phyloP scores from a whole-genome alignment of 2,888 invertebrate species.

The Myopa tessellatipennis region DNA sequence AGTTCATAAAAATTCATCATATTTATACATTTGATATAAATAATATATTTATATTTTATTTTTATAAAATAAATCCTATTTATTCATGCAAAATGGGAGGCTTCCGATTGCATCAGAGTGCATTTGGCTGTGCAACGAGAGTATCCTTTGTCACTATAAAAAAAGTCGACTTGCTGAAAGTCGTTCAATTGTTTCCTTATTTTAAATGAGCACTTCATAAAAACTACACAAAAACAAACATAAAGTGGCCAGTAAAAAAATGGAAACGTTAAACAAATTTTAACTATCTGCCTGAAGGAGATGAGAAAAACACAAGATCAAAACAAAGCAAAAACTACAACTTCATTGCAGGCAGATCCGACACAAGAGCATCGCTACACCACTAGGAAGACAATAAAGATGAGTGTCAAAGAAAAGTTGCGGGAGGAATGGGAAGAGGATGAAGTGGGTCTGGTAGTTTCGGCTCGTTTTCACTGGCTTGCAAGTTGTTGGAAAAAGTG shows the following conservation, averaged over 20 bases:
- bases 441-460: neutral
- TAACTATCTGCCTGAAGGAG: neutral
- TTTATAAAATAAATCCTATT: too few species aligned
- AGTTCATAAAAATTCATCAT: neutral
- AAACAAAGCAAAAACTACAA: neutral
- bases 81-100: neutral
- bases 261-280: neutral
- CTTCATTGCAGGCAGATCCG: neutral
- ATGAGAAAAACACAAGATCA: neutral
- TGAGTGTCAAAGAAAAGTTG: neutral
- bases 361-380: neutral
- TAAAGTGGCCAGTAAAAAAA: neutral
- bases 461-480: slow-evolving; percentile 12
- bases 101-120: neutral
- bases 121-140: too few species aligned
- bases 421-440: neutral
- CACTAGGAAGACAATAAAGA: neutral
- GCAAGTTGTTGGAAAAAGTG: slow-evolving; percentile 49
- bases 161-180: neutral
- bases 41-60: too few species aligned
- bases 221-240: neutral
- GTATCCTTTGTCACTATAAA: too few species aligned
- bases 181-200: neutral
- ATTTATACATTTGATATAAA: neutral
- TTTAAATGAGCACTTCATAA: slow-evolving; percentile 1